Conservation (phyloP, 2,888 invertebrate species). For the Drosophila mulleri region DNA sequence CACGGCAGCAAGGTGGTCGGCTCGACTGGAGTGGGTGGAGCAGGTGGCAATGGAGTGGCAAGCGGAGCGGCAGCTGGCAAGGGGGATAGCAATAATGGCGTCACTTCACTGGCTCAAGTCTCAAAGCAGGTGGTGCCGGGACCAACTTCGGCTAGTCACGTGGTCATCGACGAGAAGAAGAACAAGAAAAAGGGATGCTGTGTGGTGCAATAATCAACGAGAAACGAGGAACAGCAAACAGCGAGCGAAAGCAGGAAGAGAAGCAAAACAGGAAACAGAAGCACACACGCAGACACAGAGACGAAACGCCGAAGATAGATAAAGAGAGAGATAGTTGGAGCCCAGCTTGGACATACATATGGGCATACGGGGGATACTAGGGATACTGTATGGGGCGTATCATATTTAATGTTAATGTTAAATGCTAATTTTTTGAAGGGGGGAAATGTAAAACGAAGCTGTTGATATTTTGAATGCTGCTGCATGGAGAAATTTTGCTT, state of each 20-base stretch:
- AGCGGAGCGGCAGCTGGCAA: conserved; percentile 65
- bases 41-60: conserved; percentile 46
- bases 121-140: conserved; percentile 89
- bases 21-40: conserved; percentile 56
- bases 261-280: conserved; percentile 12
- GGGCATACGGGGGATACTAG: conserved; percentile 3
- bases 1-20: conserved; percentile 77
- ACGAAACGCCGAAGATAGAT: conserved; percentile 10
- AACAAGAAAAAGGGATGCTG: conserved; percentile 98
- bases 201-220: conserved; percentile 91
- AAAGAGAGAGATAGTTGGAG: background rate
- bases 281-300: conserved; percentile 18
- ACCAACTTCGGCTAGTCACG: conserved; percentile 94
- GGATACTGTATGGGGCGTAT: conserved; percentile 37
- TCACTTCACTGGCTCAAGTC: conserved; percentile 85
- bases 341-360: background rate
- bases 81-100: conserved; percentile 76
- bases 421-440: conserved; percentile 44
- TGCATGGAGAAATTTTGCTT: conserved; percentile 61
- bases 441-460: conserved; percentile 44
- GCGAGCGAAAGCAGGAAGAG: conserved; percentile 6
- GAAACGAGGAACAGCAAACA: conserved; percentile 24
- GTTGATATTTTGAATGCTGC: conserved; percentile 68
- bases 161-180: conserved; percentile 93
- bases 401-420: conserved; percentile 63